These are phyloP conservation scores for Oxystoma pomonae DNA, from an alignment of 2,888 invertebrate species.

Conservation along the genomic window DNA sequence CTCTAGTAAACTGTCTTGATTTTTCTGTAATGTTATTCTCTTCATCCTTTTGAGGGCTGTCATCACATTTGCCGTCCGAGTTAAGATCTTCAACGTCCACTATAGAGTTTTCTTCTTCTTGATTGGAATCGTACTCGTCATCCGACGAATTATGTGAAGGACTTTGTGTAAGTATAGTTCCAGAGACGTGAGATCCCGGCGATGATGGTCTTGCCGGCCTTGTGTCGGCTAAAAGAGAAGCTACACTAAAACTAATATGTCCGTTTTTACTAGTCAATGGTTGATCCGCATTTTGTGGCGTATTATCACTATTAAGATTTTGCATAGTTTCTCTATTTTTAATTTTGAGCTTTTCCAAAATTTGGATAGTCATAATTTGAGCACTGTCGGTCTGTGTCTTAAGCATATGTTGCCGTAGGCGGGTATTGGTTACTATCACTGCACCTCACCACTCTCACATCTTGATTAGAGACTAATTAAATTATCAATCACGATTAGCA, in stretches of 20 bases:
- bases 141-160: conserved; percentile 52
- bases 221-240: conserved; percentile 80
- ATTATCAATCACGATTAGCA: conserved; percentile 17
- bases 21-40: conserved; percentile 27
- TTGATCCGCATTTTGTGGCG: conserved; percentile 27
- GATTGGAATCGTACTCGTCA: conserved; percentile 66
- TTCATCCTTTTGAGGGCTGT: conserved; percentile 34
- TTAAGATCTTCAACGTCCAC: conserved; percentile 79
- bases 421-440: conserved; percentile 4
- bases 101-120: conserved; percentile 58
- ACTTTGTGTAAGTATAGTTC: conserved; percentile 46
- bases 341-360: conserved; percentile 43
- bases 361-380: conserved; percentile 68
- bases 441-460: conserved; percentile 16
- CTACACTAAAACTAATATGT: conserved; percentile 81
- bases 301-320: conserved; percentile 19
- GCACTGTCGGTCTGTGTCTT: conserved; percentile 55
- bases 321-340: conserved; percentile 44
- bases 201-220: conserved; percentile 56
- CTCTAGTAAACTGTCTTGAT: conserved; percentile 33
- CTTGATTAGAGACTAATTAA: conserved; percentile 12
- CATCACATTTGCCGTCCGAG: conserved; percentile 48
- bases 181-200: conserved; percentile 51
- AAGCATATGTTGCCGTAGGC: conserved; percentile 48
- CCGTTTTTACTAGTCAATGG: conserved; percentile 53